Evolutionary conservation across 2,797 vertebrate species (phyloP), one percentile per base, ranked within the genome.

Genomic region (Galaxias olidus): DNA sequence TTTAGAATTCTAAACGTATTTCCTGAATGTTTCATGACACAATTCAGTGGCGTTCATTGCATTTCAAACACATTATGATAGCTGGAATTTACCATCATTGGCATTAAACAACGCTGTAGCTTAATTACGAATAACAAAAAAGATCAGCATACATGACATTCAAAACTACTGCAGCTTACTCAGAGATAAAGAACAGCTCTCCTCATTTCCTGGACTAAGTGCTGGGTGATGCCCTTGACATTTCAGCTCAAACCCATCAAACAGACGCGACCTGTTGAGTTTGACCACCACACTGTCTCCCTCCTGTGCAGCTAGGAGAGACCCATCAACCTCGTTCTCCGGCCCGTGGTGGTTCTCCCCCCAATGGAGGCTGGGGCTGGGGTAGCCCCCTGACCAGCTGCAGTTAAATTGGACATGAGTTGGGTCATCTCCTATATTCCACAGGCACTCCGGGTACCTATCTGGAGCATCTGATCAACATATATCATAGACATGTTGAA

Each of bases 381-480:
- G 97, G 69, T 95, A 93, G 0, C 91, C 93, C 4, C 92, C 93
- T 0, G 77, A 69, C 97, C 97, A 98, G 72, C 42, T 85, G 87
- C 97, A 99, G 72, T 14, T 85, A 71, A 98, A 92, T 56, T 86
- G 72, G 60, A 95, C 63, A 8, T 67, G 53, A 20, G 86, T 73
- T 0, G 69, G 58, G 0, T 83, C 76, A 0, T 59, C 66, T 0
- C 69, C 74, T 0, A 49, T 49, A 0, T 73, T 75, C 75, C 91
- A 94, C 71, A 68, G 80, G 65, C 97, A 98, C 42, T 87, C 84
- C 0, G 90, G 94, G 18, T 85, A 70, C 1, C 81, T 73, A 0
- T 78, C 76, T 0, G 96, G 91, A 54, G 88, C 82, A 46, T 91
- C 96, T 99, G 70, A 17, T 50, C 9, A 13, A 59, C 4, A 55